Conservation (phyloP, 2,113 vertebrate species). For the Festucalex cinctus region DNA sequence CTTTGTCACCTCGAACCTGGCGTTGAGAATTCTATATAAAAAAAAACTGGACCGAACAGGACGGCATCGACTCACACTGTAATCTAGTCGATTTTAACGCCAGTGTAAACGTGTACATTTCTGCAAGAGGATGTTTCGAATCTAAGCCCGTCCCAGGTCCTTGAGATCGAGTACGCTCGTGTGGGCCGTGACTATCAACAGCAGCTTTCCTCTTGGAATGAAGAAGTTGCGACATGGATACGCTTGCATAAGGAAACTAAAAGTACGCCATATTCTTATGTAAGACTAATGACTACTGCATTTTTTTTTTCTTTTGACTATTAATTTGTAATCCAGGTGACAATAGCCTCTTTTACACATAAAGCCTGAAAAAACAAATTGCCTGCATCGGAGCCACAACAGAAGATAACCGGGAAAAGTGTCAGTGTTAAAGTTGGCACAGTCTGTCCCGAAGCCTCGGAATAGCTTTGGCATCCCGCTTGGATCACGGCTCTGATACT, state of each 20-base stretch:
- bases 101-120: constrained; percentile 74
- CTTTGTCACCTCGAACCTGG: constrained; percentile 11
- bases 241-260: constrained; percentile 57
- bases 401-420: not conserved
- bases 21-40: constrained; percentile 2
- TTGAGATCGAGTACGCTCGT: constrained; percentile 56
- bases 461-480: not conserved
- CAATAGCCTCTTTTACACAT: constrained; percentile 34
- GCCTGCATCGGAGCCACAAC: not conserved
- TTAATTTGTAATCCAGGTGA: constrained; percentile 52
- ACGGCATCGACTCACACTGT: constrained; percentile 65
- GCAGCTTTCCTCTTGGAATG: constrained; percentile 45
- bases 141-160: constrained; percentile 61
- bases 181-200: constrained; percentile 44
- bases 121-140: constrained; percentile 72
- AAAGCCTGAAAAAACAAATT: not conserved
- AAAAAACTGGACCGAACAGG: not conserved
- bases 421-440: not conserved
- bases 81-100: constrained; percentile 70
- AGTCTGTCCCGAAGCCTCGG: not conserved
- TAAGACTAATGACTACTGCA: constrained; percentile 68
- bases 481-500: not conserved
- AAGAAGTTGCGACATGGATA: constrained; percentile 52
- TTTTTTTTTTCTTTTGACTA: constrained; percentile 35
- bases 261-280: constrained; percentile 63